Evolutionary conservation across 1,140 invertebrate species (phyloP).

Genomic region (Drosophila subpulchrella): DNA sequence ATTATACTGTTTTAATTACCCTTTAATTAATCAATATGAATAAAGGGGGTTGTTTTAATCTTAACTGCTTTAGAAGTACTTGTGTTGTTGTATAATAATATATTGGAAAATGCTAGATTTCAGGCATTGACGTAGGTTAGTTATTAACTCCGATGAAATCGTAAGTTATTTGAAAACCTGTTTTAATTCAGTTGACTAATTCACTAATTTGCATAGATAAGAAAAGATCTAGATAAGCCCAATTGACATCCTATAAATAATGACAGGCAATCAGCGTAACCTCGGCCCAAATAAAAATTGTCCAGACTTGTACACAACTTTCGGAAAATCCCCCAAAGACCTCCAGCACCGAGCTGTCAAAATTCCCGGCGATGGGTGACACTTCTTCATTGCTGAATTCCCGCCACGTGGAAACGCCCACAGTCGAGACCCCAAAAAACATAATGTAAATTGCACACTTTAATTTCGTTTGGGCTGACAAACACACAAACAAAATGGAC

Average conservation of each 20-base stretch:
- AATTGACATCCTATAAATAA: constrained; percentile 17
- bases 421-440: constrained; percentile 7
- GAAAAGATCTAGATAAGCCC: not conserved
- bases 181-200: constrained; percentile 3
- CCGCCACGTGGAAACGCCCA: constrained; percentile 10
- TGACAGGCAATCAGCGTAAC: constrained; percentile 32
- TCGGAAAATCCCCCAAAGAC: not conserved
- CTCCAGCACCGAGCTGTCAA: constrained; percentile 17
- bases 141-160: not conserved
- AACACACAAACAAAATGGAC: constrained; percentile 59
- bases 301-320: constrained; percentile 24
- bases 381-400: constrained; percentile 12
- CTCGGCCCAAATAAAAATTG: constrained; percentile 26
- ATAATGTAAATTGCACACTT: constrained; percentile 76
- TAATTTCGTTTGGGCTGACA: constrained; percentile 74
- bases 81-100: not conserved
- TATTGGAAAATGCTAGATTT: too few relatives aligned
- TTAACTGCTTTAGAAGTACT: not conserved
- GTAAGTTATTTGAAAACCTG: not conserved
- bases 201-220: not conserved
- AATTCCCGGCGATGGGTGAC: constrained; percentile 28
- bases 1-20: too few relatives aligned
- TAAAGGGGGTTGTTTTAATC: too few relatives aligned
- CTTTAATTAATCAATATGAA: too few relatives aligned
- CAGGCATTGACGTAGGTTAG: too few relatives aligned